Conservation (phyloP, 2,888 invertebrate species). For the Priocnemis perturbator region DNA sequence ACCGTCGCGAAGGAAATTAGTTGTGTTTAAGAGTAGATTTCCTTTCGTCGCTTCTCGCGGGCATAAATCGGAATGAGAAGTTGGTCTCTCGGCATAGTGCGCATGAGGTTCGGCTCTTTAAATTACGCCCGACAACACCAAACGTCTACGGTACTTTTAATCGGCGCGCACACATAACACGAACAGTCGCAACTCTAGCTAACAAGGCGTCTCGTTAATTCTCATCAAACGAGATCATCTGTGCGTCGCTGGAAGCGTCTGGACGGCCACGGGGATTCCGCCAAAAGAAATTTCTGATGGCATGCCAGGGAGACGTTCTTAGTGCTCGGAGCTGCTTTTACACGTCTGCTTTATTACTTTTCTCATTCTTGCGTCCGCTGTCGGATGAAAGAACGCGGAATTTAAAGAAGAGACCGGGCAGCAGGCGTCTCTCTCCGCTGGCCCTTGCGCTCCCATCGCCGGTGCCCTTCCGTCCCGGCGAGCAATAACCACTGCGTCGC, state of each 20-base stretch:
- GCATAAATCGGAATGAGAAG: conserved; percentile 13
- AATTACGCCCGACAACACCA: conserved; percentile 6
- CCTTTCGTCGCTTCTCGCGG: background rate
- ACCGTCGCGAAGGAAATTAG: conserved; percentile 26
- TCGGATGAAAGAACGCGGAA: background rate
- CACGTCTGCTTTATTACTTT: too few species aligned
- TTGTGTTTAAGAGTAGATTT: conserved; percentile 16
- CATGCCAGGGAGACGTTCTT: background rate
- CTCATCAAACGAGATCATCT: conserved; percentile 30
- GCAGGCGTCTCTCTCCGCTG: background rate
- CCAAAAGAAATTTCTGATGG: conserved; percentile 15
- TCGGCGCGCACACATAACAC: too few species aligned
- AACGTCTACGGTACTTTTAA: too few species aligned
- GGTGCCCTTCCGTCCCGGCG: background rate
- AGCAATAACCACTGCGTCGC: too few species aligned
- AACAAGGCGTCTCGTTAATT: conserved; percentile 30
- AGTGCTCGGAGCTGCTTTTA: too few species aligned
- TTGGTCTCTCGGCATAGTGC: background rate
- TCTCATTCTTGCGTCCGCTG: too few species aligned
- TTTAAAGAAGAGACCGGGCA: conserved; percentile 4
- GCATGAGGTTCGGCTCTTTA: background rate
- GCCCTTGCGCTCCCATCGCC: background rate
- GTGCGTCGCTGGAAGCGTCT: background rate
- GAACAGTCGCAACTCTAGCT: background rate
- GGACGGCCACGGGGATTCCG: background rate